Conservation (phyloP, 1,140 invertebrate genomes). For the Teleopsis dalmanni region DNA sequence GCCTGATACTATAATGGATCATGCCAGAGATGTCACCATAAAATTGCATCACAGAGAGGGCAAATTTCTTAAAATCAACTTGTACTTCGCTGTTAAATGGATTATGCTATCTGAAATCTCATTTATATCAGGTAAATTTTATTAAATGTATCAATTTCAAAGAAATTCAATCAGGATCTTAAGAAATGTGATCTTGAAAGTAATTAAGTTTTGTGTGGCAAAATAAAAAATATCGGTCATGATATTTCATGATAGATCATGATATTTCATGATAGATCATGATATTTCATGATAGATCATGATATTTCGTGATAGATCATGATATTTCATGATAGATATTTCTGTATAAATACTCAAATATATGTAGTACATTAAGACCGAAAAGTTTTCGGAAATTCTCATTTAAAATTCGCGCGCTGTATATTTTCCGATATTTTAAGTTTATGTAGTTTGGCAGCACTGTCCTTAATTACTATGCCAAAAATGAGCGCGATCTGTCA, state of each 20-base stretch:
- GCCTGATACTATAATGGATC: conserved; percentile 71
- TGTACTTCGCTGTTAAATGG: conserved; percentile 79
- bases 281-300: background rate
- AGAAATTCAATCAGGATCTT: too few relatives aligned
- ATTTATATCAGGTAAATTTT: conserved; percentile 68
- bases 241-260: background rate
- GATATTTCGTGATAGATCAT: background rate
- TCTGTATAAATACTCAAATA: too few relatives aligned
- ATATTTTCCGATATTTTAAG: too few relatives aligned
- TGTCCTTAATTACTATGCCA: too few relatives aligned
- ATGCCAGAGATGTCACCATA: conserved; percentile 74
- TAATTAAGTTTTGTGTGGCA: background rate
- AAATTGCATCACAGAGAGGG: conserved; percentile 70
- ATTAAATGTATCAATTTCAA: too few relatives aligned
- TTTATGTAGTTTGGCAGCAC: too few relatives aligned
- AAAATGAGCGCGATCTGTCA: too few relatives aligned
- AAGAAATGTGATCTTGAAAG: too few relatives aligned
- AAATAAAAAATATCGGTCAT: background rate
- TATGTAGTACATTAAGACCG: too few relatives aligned
- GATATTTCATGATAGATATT: background rate
- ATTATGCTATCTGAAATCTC: conserved; percentile 82
- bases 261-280: background rate
- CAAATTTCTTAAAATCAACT: conserved; percentile 67
- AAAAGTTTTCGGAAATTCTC: too few relatives aligned
- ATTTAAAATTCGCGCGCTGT: too few relatives aligned